Conservation (phyloP, 2,888 invertebrate genomes). For the Nesidiocoris tenuis region DNA sequence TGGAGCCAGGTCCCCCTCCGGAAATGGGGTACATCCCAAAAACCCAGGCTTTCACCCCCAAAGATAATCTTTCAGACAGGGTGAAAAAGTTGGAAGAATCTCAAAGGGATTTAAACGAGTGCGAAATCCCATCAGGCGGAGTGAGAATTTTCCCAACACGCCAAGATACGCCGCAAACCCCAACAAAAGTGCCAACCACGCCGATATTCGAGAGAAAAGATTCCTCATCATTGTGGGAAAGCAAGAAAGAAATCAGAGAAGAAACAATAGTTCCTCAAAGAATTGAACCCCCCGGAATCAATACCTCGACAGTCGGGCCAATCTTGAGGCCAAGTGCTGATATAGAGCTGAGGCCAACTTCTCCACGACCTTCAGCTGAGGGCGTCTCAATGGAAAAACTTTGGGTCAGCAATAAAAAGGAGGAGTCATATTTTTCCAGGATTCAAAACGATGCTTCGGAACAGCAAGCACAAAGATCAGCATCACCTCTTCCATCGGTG, state of each 20-base stretch:
- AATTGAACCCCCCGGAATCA: constrained; percentile 4
- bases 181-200: constrained; percentile 24
- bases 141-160: constrained; percentile 57
- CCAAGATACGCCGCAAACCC: constrained; percentile 3
- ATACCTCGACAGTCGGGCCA: constrained; percentile 50
- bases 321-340: constrained; percentile 55
- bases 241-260: constrained; percentile 45
- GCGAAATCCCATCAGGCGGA: constrained; percentile 62
- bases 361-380: constrained; percentile 64
- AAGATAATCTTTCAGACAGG: constrained; percentile 61
- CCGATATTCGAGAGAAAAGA: constrained; percentile 47
- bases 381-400: constrained; percentile 68
- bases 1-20: constrained; percentile 70
- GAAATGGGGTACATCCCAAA: constrained; percentile 66
- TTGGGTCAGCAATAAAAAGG: constrained; percentile 57
- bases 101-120: constrained; percentile 58
- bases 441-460: constrained; percentile 23
- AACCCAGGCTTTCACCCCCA: constrained; percentile 54
- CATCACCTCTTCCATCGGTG: constrained; percentile 54
- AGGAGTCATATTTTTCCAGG: constrained; percentile 39
- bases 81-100: constrained; percentile 63
- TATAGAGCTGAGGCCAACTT: constrained; percentile 55
- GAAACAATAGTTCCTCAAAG: constrained; percentile 42
- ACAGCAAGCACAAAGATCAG: constrained; percentile 52
- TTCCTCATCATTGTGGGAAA: constrained; percentile 20